Evolutionary conservation across 2,797 vertebrate species (phyloP).

Genomic region (Alfaro cultratus): DNA sequence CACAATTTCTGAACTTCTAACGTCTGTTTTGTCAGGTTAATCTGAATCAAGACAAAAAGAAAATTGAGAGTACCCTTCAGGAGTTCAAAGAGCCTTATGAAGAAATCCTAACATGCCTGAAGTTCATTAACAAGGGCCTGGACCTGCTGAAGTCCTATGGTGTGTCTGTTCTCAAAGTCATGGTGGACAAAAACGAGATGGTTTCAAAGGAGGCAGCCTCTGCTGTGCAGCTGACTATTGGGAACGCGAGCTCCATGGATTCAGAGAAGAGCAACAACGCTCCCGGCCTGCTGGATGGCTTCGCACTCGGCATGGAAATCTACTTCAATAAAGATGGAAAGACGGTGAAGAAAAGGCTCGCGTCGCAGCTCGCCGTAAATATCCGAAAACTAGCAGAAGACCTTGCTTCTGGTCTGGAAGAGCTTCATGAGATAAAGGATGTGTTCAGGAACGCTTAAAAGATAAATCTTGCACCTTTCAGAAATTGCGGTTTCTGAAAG

Average conservation of each 20-base stretch:
- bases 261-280: slow-evolving; percentile 16
- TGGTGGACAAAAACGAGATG: not conserved
- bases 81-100: not conserved
- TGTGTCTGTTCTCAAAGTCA: not conserved
- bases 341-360: slow-evolving; percentile 42
- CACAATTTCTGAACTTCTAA: not conserved
- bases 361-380: slow-evolving; percentile 36
- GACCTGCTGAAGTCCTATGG: slow-evolving; percentile 22
- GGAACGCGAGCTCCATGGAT: rapidly evolving
- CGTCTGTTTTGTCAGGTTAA: slow-evolving; percentile 32
- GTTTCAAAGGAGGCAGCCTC: not conserved
- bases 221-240: not conserved
- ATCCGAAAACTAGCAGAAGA: slow-evolving; percentile 4
- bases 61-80: not conserved
- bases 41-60: slow-evolving; percentile 22
- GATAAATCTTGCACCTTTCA: not conserved
- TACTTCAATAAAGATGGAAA: slow-evolving; percentile 38
- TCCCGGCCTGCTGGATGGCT: slow-evolving; percentile 35
- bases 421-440: slow-evolving; percentile 16
- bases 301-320: slow-evolving; percentile 38
- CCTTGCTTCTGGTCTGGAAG: not conserved
- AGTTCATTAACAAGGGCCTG: slow-evolving; percentile 20
- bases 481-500: not conserved
- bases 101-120: slow-evolving; percentile 6
- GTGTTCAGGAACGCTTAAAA: not conserved